A percentile compares a stretch with the other conserved stretches of the same genome.
These are phyloP conservation scores for Ophion slaviceki DNA, from an alignment of 2,888 invertebrate species.

Conservation along the genomic window DNA sequence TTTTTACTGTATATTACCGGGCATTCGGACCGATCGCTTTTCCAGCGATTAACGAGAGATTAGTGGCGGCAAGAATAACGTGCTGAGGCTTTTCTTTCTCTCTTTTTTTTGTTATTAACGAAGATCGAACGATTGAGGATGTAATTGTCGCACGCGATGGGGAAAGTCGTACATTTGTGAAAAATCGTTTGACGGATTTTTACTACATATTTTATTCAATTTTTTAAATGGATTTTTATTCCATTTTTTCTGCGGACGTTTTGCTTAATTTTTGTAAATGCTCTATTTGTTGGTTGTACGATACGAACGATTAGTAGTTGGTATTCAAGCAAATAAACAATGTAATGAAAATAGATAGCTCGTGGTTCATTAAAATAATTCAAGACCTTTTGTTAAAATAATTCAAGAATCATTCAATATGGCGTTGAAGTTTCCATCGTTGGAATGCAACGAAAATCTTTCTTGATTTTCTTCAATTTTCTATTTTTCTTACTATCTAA, in stretches of 20 bases:
- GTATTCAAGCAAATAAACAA: no score
- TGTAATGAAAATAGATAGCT: no score
- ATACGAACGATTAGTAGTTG: no score
- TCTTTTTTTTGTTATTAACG: background rate
- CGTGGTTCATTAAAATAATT: no score
- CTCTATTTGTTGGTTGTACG: no score
- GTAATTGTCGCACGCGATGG: background rate
- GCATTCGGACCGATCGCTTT: conserved; percentile 32
- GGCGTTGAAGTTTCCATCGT: no score
- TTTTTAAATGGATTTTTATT: background rate
- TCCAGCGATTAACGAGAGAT: conserved; percentile 4
- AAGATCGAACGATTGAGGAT: background rate
- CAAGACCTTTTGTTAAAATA: no score
- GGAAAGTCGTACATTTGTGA: background rate
- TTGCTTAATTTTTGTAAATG: background rate
- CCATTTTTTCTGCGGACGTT: background rate
- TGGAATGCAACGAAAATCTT: no score
- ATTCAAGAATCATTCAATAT: background rate
- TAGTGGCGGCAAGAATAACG: conserved; percentile 5
- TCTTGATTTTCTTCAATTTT: no score
- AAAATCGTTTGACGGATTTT: background rate
- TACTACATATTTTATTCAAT: background rate
- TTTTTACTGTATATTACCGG: conserved; percentile 14
- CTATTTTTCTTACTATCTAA: no score
- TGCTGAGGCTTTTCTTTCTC: background rate